These are phyloP conservation scores for Candidula unifasciata DNA, from an alignment of 2,888 invertebrate species.

Conservation along the genomic window DNA sequence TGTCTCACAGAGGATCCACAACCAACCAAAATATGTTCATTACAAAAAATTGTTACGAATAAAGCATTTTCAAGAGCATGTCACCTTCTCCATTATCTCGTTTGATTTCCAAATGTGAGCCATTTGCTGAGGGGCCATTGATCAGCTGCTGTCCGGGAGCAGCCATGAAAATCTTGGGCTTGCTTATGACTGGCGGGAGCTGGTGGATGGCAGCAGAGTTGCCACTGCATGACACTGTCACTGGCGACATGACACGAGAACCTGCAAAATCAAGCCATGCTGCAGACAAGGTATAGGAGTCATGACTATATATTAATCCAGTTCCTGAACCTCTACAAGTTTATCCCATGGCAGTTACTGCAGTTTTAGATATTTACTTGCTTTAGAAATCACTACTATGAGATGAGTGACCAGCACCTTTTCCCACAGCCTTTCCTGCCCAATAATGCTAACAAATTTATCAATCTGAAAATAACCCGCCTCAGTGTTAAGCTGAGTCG, in stretches of 20 bases:
- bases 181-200: constrained; percentile 72
- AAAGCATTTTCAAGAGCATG: too few relatives aligned
- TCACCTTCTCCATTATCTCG: constrained; percentile 56
- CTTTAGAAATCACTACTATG: too few relatives aligned
- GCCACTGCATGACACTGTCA: constrained; percentile 57
- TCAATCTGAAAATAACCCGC: too few relatives aligned
- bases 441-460: too few relatives aligned
- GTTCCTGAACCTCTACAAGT: neutral
- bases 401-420: too few relatives aligned
- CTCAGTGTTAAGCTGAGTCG: too few relatives aligned
- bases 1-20: too few relatives aligned
- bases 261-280: constrained; percentile 56
- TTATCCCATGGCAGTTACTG: neutral
- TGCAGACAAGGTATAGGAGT: neutral
- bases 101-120: constrained; percentile 63
- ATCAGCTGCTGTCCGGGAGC: constrained; percentile 65
- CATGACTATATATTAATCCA: neutral
- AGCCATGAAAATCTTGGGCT: constrained; percentile 72
- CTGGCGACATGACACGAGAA: constrained; percentile 68
- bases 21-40: too few relatives aligned
- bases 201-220: constrained; percentile 68
- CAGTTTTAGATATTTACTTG: too few relatives aligned
- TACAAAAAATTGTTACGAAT: too few relatives aligned
- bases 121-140: constrained; percentile 71
- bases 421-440: too few relatives aligned